Conservation (phyloP, 2,797 vertebrate genomes). For the Squalus acanthias region DNA sequence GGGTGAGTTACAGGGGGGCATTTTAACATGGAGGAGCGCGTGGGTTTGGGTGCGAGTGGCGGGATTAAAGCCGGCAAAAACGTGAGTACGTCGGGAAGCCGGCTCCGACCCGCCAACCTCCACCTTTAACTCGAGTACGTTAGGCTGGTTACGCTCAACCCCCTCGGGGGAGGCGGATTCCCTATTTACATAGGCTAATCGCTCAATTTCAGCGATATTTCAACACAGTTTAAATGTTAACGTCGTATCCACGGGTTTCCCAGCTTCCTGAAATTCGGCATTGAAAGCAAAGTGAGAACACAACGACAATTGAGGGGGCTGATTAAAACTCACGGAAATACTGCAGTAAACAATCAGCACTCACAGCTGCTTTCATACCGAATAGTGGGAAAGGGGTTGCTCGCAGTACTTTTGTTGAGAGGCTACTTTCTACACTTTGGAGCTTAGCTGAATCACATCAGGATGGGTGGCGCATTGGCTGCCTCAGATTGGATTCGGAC, state of each 20-base stretch:
- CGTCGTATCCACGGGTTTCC: not conserved
- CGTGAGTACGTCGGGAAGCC: not conserved
- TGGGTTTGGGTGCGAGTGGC: not conserved
- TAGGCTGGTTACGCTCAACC: not conserved
- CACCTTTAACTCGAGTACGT: not conserved
- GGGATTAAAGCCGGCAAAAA: not conserved
- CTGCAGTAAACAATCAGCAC: not conserved
- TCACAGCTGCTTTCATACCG: not conserved
- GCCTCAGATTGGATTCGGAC: too few species aligned
- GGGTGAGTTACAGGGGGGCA: too few species aligned
- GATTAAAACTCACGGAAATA: not conserved
- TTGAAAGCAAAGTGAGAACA: not conserved
- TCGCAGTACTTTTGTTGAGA: not conserved
- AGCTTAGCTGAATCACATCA: too few species aligned
- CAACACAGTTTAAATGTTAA: not conserved
- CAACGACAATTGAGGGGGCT: not conserved
- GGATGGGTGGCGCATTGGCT: too few species aligned
- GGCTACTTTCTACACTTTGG: not conserved
- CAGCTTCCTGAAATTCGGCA: not conserved
- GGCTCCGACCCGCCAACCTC: not conserved
- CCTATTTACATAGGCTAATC: not conserved
- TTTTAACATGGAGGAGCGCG: not conserved
- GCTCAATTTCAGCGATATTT: not conserved
- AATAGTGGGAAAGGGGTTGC: not conserved
- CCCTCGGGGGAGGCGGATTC: not conserved